Evolutionary conservation across 2,797 vertebrate genomes (phyloP), one percentile per base, ranked within the genome.

Genomic region (Agapornis canus): DNA sequence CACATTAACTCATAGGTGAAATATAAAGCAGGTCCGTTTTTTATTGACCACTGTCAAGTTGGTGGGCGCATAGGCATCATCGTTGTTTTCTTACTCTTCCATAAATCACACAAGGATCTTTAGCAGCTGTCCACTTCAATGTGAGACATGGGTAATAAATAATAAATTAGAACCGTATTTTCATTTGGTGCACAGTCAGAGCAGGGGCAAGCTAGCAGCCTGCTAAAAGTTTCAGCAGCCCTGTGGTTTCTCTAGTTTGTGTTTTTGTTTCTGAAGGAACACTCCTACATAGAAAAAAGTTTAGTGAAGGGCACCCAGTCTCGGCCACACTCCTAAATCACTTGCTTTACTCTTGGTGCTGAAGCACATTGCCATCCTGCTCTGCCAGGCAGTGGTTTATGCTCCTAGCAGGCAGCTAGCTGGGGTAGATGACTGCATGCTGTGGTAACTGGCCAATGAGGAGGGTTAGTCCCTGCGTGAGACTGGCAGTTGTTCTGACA

Each of bases 41-140:
- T 25, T 90, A 51, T 60, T 82, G 71, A 37, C 57, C 52, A 22
- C 51, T 57, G 0, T 35, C 16, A 39, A 42, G 9, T 42, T 57
- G 59, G 15, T 35, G 31, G 47, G 37, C 20, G 7, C 0, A 0
- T 27, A 59, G 40, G 31, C 35, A 54, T 65, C 39, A 3, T 6
- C 0, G 0, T 32, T 54, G 43, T 78, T 84, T 72, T 84, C 54
- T 52, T 65, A 25, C 5, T 42, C 20, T 63, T 79, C 37, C 25
- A 54, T 59, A 75, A 80, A 79, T 7, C 32, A 25, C 66, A 5
- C 6, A 10, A 16, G 16, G 43, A 64, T 76, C 59, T 93, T 89
- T 54, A 70, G 56, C n/a, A 57, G 32, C 23, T 68, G 19, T 56
- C 26, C 1, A 3, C 60, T 89, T 84, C 0, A 0, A 49, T 40